These are phyloP conservation scores for Formica exsecta DNA, from an alignment of 1,140 invertebrate genomes.

Conservation along the genomic window DNA sequence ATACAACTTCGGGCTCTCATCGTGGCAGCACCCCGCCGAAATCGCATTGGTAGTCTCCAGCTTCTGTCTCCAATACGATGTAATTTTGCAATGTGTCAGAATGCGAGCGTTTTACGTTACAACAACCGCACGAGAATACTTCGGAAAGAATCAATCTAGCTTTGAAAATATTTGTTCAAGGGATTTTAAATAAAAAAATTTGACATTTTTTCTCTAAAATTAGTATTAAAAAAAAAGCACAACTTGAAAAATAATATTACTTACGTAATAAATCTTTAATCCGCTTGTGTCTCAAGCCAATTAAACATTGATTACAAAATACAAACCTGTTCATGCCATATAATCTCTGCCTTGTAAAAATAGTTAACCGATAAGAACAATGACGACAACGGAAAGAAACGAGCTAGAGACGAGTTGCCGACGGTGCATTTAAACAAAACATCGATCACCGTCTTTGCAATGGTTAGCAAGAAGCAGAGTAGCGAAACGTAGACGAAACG, in stretches of 20 bases:
- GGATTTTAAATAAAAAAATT: neutral
- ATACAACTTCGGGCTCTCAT: slow-evolving; percentile 33
- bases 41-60: slow-evolving; percentile 63
- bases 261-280: no score
- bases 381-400: slow-evolving; percentile 13
- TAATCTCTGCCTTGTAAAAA: slow-evolving; percentile 24
- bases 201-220: neutral
- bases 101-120: neutral
- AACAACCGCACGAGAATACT: neutral
- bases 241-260: no score
- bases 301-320: slow-evolving; percentile 18
- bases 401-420: slow-evolving; percentile 17
- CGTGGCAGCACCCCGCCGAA: slow-evolving; percentile 65
- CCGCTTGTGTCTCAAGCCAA: neutral
- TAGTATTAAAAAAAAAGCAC: neutral
- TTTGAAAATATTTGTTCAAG: neutral
- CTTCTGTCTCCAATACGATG: slow-evolving; percentile 35
- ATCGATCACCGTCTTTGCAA: slow-evolving; percentile 36
- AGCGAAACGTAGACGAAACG: slow-evolving; percentile 30
- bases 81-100: neutral
- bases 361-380: slow-evolving; percentile 9
- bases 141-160: neutral
- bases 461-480: slow-evolving; percentile 24
- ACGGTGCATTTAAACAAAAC: slow-evolving; percentile 32
- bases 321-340: neutral